Evolutionary conservation across 2,113 vertebrate genomes (phyloP).

Genomic region (Varanus salvator): DNA sequence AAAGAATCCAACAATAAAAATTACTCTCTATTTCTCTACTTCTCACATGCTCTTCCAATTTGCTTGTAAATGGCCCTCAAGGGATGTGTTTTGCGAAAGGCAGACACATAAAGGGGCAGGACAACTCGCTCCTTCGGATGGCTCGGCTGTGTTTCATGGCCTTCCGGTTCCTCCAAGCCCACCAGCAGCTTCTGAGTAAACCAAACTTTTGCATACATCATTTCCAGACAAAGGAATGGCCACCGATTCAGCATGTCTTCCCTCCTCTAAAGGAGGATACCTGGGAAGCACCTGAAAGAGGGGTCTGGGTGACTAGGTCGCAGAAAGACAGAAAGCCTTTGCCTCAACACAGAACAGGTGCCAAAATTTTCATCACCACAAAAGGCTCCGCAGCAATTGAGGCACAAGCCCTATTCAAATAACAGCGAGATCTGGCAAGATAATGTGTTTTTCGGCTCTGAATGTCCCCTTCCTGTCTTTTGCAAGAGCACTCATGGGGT

Average conservation of each 20-base stretch:
- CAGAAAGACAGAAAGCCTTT: no score
- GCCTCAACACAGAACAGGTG: background rate
- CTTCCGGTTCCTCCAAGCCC: background rate
- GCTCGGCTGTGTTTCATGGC: no score
- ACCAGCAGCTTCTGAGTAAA: background rate
- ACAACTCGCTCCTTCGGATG: background rate
- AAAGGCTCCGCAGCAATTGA: background rate
- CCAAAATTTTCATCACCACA: background rate
- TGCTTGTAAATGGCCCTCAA: conserved; percentile 60
- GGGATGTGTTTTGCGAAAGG: conserved; percentile 26
- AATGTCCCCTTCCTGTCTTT: no score
- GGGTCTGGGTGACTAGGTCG: no score
- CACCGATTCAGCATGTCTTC: background rate
- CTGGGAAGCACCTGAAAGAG: background rate
- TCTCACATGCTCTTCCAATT: conserved; percentile 62
- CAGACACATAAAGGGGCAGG: background rate
- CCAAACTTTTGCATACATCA: background rate
- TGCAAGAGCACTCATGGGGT: no score
- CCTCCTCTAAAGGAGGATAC: no score
- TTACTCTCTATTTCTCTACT: conserved; percentile 58
- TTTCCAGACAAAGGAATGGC: background rate
- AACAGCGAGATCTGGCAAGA: no score
- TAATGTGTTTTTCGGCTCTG: background rate
- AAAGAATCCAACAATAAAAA: conserved; percentile 84
- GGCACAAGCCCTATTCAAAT: background rate